phyloP scores from a whole-genome alignment of 2,113 vertebrate species.

The Anguilla rostrata region DNA sequence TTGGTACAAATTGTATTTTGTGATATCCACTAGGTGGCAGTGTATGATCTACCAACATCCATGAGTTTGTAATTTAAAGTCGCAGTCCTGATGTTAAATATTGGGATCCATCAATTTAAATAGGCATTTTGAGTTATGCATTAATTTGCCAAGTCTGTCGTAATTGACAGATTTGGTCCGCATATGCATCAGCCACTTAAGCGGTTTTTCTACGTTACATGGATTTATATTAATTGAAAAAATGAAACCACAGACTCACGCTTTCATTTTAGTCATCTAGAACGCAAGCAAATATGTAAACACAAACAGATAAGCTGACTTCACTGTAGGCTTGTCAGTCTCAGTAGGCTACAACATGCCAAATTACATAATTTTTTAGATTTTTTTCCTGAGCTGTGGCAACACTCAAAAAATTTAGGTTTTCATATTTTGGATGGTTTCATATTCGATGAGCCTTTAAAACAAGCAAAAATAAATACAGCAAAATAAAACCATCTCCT shows the following conservation, averaged over 20 bases:
- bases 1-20: background rate
- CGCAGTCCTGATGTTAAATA: background rate
- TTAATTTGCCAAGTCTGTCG: background rate
- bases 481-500: too few species aligned
- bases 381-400: too few species aligned
- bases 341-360: too few species aligned
- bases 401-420: too few species aligned
- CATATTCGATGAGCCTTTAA: too few species aligned
- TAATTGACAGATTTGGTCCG: background rate
- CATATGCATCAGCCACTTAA: background rate
- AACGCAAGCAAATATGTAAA: background rate
- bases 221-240: background rate
- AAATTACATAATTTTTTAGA: too few species aligned
- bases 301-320: background rate
- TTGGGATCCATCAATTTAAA: background rate
- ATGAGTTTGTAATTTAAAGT: background rate
- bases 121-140: background rate
- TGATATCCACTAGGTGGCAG: conserved; percentile 25
- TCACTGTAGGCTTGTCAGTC: background rate
- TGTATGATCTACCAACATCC: background rate
- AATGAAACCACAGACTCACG: background rate
- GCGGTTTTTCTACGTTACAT: background rate
- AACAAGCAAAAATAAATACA: too few species aligned
- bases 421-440: too few species aligned
- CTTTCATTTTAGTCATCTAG: background rate